Base-by-base conservation (phyloP, 2,113 vertebrate genomes). In the Rhagologus leucostigma region DNA sequence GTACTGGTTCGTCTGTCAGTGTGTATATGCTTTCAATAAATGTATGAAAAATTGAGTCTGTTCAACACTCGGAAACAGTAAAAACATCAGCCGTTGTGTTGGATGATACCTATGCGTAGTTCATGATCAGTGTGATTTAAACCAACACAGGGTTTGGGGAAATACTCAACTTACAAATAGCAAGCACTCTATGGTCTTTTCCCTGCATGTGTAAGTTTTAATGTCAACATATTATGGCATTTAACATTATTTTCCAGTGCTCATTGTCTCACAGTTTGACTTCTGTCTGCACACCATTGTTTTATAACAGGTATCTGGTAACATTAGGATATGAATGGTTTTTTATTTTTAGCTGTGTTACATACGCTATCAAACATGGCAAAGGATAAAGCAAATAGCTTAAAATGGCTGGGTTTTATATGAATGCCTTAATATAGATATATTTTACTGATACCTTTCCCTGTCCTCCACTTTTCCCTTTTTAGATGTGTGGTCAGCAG, bases 401-500 rank as follows among this genome's bases (percentile, higher is more conserved):
- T 89, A 20, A 78, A 92, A 81, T 46, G 50, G 13, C 60, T 82
- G 8, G 5, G 7, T n/a, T 90, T 90, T 90, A 30, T 22, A 46
- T 63, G 22, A 78, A 78, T 68, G 57, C 4, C 88, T 78, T 93
- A 49, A 32, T 70, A 67, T 13, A n/a, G n/a, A 35, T 68, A 13
- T 63, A 41, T 89, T 53, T 91, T 89, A 87, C 62, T 92, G 80
- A 93, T 26, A 41, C 7, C 37, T 94, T 89, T 18, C 68, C 69
- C 75, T 96, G 32, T 94, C 70, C 19, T 95, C 37, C 47, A 18
- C 90, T 85, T 87, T 70, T 42, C 16, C 10, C 27, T 78, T 88
- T 95, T 76, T 42, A 99, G 99, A 99, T 93, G 99, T 99, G 95
- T 99, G 99, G 99, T 99, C 99, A 98, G 99, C 99, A 50, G 99